Evolutionary conservation across 2,888 invertebrate species (phyloP), one percentile per base, ranked within the genome.

Genomic region (Alitta virens): DNA sequence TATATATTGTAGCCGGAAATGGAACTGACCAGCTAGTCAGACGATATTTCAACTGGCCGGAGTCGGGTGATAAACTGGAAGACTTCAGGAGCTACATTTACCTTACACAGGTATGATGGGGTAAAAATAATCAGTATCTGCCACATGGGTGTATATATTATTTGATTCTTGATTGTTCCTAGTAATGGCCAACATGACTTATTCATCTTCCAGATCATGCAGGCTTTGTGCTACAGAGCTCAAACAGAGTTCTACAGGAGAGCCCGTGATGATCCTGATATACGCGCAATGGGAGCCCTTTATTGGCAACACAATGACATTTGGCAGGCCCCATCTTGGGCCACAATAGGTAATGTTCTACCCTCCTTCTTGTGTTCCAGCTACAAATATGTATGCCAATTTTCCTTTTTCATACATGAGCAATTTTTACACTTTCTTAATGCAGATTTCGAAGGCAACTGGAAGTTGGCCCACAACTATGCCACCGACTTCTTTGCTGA

Each of bases 291-390:
- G 95, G 98, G 98, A 0, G 94, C 96, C 0, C 84, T 99, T 58
- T 99, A 95, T 82, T 99, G 98, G 98, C 98, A 99, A 82, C 83
- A 98, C 16, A 97, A 98, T 79, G 97, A 98, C 80, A 91, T 97
- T 38, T 98, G 98, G 98, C 91, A 92, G 73, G 96, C 93, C 0
- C 95, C 97, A 0, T 91, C 95, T 0, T 98, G 98, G 98, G 72
- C 80, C 1, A 78, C 80, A 9, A 71, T 79, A 52, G 80, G 81
- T 81, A 66, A 38, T 23, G 9, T 9, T 9, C 7, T n/a, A n/a
- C 16, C n/a, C n/a, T 40, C 42, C n/a, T n/a, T n/a, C n/a, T n/a
- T n/a, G n/a, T n/a, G n/a, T n/a, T n/a, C n/a, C n/a, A n/a, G n/a
- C n/a, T n/a, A 33, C 33, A 33, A 33, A 33, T 7, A 7, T 33